These are phyloP conservation scores for Protonemura montana DNA, from an alignment of 2,888 invertebrate species.

Conservation along the genomic window DNA sequence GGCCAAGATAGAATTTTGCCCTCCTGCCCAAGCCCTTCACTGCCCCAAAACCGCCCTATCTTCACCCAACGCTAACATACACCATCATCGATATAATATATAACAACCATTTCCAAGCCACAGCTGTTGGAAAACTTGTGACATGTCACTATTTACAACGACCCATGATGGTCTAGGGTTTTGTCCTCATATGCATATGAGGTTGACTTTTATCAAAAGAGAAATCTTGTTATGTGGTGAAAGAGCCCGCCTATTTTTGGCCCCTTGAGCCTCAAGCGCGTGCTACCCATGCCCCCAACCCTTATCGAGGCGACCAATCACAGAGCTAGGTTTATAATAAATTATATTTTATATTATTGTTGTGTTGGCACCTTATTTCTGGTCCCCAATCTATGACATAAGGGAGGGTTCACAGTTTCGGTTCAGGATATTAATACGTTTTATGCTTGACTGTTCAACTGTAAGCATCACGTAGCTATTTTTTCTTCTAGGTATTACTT, in stretches of 20 bases:
- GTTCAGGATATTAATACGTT: constrained; percentile 10
- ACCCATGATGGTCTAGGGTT: constrained; percentile 22
- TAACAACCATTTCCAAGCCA: not conserved
- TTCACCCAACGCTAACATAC: not conserved
- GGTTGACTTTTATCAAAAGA: constrained; percentile 8
- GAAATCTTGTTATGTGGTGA: constrained; percentile 26
- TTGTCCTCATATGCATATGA: constrained; percentile 37
- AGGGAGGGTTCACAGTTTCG: not conserved
- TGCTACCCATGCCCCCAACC: constrained; percentile 20
- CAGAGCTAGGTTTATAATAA: constrained; percentile 24
- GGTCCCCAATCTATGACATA: not conserved
- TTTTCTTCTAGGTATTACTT: not conserved
- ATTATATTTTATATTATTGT: constrained; percentile 33
- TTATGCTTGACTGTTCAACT: constrained; percentile 20
- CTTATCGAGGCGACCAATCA: constrained; percentile 16
- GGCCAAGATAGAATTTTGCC: not conserved
- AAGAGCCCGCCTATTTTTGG: not conserved
- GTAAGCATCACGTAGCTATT: not conserved
- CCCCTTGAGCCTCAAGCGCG: constrained; percentile 29
- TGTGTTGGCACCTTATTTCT: not conserved
- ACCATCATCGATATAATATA: not conserved
- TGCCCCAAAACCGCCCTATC: constrained; percentile 34
- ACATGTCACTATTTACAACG: constrained; percentile 35
- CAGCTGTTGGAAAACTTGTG: constrained; percentile 38
- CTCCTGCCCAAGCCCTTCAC: constrained; percentile 28